These are phyloP conservation scores for Pyrgilauda ruficollis DNA, from an alignment of 2,113 vertebrate species.

Conservation along the genomic window DNA sequence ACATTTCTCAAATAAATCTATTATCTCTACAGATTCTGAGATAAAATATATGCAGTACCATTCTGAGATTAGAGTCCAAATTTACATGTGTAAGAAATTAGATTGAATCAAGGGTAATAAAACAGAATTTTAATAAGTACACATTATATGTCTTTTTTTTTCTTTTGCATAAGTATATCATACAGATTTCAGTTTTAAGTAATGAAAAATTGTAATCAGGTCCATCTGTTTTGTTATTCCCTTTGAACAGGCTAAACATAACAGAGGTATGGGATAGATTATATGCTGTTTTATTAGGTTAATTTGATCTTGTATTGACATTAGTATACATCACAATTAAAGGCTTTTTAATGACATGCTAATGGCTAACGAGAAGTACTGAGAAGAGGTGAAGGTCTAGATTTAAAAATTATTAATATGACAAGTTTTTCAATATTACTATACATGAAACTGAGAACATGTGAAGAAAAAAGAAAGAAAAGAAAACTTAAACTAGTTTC, in stretches of 20 bases:
- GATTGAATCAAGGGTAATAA: not conserved
- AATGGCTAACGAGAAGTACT: not conserved
- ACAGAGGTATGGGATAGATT: not conserved
- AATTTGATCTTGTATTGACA: not conserved
- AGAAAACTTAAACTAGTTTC: not conserved
- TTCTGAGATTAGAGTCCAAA: not conserved
- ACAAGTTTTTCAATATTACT: not conserved
- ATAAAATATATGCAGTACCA: not conserved
- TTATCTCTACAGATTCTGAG: not conserved
- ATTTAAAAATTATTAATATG: not conserved
- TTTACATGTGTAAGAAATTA: not conserved
- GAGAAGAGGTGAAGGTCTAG: not conserved
- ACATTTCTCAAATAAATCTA: not conserved
- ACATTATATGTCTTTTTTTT: not conserved
- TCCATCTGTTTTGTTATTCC: not conserved
- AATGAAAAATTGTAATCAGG: not conserved
- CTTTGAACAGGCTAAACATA: not conserved
- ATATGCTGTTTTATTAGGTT: not conserved
- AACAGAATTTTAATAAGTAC: not conserved
- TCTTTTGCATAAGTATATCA: not conserved
- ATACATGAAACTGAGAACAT: not conserved
- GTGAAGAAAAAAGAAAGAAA: too few relatives aligned
- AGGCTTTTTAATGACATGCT: constrained; percentile 18
- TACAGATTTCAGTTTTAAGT: not conserved
- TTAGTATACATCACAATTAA: not conserved